A percentile compares a stretch with the other conserved stretches of the same genome.
Conservation (phyloP, 2,797 vertebrate genomes). For the Argyrosomus regius region DNA sequence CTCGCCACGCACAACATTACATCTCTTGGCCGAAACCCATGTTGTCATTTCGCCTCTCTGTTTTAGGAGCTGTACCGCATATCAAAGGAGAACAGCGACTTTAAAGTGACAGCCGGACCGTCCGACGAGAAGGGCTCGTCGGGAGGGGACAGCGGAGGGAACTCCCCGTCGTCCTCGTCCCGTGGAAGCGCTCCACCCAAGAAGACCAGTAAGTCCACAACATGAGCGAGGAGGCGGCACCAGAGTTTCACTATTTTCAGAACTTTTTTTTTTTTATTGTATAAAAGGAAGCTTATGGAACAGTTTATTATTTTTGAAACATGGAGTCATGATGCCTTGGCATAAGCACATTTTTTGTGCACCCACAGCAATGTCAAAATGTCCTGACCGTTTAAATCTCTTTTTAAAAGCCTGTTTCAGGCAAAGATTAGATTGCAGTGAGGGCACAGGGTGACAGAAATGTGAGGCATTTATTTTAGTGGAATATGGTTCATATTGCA, state of each 20-base stretch:
- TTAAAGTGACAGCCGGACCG: conserved; percentile 84
- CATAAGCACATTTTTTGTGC: background rate
- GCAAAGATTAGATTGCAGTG: background rate
- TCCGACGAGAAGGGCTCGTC: conserved; percentile 90
- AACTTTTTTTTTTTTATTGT: background rate
- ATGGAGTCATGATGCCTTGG: too few species aligned
- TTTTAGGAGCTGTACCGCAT: conserved; percentile 93
- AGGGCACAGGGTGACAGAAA: background rate
- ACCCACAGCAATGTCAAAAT: background rate
- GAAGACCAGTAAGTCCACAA: conserved; percentile 78
- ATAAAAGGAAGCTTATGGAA: background rate
- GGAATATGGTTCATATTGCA: background rate
- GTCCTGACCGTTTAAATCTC: background rate
- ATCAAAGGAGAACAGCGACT: conserved; percentile 94
- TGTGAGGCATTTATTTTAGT: background rate
- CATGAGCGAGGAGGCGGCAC: too few species aligned
- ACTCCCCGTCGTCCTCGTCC: conserved; percentile 83
- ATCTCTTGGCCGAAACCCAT: conserved; percentile 7
- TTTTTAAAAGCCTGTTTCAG: background rate
- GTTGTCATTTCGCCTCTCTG: conserved; percentile 26
- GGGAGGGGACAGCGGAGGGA: conserved; percentile 88
- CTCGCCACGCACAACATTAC: background rate
- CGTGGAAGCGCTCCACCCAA: conserved; percentile 57
- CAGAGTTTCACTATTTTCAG: background rate
- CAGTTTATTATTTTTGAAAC: background rate